phyloP scores from a whole-genome alignment of 2,113 vertebrate genomes.

The Corapipo altera region DNA sequence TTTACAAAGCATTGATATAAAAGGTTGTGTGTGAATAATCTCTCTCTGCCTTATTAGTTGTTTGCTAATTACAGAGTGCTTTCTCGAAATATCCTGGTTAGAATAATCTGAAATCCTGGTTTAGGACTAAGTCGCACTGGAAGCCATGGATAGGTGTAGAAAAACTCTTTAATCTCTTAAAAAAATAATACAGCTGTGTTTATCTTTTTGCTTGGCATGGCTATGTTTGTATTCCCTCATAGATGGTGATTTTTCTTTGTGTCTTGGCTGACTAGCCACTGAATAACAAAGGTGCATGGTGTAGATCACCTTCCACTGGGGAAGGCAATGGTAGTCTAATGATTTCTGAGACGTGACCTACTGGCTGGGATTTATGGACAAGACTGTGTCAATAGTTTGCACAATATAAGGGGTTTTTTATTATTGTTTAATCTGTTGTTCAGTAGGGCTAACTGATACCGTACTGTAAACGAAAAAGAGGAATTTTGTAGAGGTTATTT shows the following conservation, averaged over 20 bases:
- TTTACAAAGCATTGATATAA: neutral
- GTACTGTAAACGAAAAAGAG: neutral
- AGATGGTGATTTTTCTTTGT: neutral
- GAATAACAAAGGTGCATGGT: neutral
- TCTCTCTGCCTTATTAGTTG: neutral
- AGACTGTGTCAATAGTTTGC: neutral
- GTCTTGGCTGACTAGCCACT: neutral
- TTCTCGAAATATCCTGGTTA: constrained; percentile 18
- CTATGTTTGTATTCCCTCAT: neutral
- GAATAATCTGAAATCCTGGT: constrained; percentile 39
- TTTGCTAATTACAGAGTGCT: neutral
- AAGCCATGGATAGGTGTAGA: neutral
- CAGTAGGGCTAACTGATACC: neutral
- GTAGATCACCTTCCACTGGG: neutral
- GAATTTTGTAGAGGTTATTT: neutral
- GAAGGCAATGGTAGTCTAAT: neutral
- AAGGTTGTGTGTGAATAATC: neutral
- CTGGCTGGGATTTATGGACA: neutral
- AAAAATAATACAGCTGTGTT: neutral
- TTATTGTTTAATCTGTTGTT: neutral
- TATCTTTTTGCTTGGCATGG: neutral
- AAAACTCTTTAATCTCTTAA: neutral
- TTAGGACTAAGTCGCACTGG: neutral
- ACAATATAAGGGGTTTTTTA: neutral
- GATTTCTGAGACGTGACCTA: neutral